Evolutionary conservation across 2,888 invertebrate species (phyloP), one percentile per base, ranked within the genome.

Genomic region (Spicauda simplicius): DNA sequence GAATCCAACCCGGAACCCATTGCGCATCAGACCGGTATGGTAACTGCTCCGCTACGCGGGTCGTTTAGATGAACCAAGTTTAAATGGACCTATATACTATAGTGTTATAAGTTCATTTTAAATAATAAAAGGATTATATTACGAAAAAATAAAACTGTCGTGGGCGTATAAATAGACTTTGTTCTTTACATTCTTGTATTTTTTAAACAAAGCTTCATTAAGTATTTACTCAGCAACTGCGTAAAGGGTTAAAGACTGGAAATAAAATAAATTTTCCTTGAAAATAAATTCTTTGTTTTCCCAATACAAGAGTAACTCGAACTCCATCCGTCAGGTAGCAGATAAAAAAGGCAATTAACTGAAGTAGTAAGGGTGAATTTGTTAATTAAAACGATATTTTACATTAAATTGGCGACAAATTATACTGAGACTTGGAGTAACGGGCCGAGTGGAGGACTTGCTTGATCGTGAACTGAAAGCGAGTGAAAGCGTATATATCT

Each of bases 301-400:
- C 30, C 58, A 58, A 65, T 65, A 65, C 58, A 50, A 65, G 45
- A 64, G 16, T 53, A 66, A 66, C 45, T 60, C 16, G 30, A 54
- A 60, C 48, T 66, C 55, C 60, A 60, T 60, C 55, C 20, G 37
- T 72, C 73, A 72, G 71, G 63, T 69, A 59, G 71, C 66, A 70
- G 53, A 71, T 72, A 75, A 75, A 74, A 75, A 71, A 50, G 64
- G 70, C 68, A 74, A 75, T 75, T 72, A 73, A 64, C 70, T 63
- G 67, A 56, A 72, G 71, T 71, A 71, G 72, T 73, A 71, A 70
- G 69, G 71, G 66, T 72, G 68, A 71, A 73, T 72, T 73, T 74
- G 73, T 73, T 76, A 76, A 76, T 76, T 74, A 76, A 76, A 74
- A 74, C 74, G 71, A 74, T 76, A 73, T 74, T 76, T 76, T 73